Evolutionary conservation across 2,113 vertebrate genomes (phyloP).

Genomic region (Telmatochromis brichardi): DNA sequence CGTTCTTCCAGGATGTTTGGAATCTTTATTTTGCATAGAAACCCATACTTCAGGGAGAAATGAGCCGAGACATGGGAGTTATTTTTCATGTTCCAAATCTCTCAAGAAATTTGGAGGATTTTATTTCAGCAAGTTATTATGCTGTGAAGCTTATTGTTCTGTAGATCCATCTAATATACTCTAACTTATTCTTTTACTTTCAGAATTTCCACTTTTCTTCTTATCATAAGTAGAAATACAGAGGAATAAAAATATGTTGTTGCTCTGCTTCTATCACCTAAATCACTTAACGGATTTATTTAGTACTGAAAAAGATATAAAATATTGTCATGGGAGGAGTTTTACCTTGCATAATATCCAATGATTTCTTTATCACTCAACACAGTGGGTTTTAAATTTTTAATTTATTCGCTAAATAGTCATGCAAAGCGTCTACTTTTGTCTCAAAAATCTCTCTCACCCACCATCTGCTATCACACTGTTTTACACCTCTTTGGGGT

Average conservation of each 20-base stretch:
- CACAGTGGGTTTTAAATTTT: not conserved
- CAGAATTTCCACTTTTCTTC: not conserved
- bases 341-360: not conserved
- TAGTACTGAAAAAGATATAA: not conserved
- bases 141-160: not conserved
- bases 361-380: not conserved
- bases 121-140: not conserved
- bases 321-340: not conserved
- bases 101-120: not conserved
- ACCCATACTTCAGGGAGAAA: not conserved
- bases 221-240: not conserved
- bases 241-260: not conserved
- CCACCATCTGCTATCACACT: not conserved
- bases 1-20: not conserved
- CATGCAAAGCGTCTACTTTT: not conserved
- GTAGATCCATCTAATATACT: not conserved
- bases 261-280: not conserved
- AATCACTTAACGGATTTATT: not conserved
- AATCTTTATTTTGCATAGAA: not conserved
- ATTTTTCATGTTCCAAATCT: not conserved
- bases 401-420: slow-evolving; percentile 8
- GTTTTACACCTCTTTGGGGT: not conserved
- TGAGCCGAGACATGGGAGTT: not conserved
- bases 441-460: not conserved
- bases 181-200: not conserved